Evolutionary conservation across 2,797 vertebrate species (phyloP), one percentile per base, ranked within the genome.

Genomic region (Gymnoscopelus braueri): DNA sequence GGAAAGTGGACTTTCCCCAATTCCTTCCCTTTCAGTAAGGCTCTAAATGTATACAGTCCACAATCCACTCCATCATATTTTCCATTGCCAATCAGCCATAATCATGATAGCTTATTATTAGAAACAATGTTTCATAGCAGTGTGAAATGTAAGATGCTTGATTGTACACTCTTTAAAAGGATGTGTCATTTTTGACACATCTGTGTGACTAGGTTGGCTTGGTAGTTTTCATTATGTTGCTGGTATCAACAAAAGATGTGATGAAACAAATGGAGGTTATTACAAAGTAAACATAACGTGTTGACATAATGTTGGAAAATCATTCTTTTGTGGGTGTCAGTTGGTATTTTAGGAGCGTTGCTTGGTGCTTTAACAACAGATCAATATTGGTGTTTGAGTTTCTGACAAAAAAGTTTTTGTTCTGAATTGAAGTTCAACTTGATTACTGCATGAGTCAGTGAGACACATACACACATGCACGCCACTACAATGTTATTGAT

Each of bases 91-190:
- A 58, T 52, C n/a, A 66, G 74, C 59, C 48, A 35, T 6, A 49
- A 51, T 24, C 49, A 51, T 72, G 26, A 44, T 53, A 60, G 59
- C 32, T 64, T 35, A 56, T 4, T 60, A 55, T 49, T 32, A 63
- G 57, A 83, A 51, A 15, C 23, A 52, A 64, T 75, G 76, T 68
- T 73, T 63, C 54, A 59, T 2, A 69, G 39, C 51, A 39, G 13
- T 39, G 63, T 59, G 23, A 64, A 23, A 67, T 65, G 48, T 67
- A 29, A 44, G 51, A 77, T 81, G 65, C 82, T 35, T 75, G 52
- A 84, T 50, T 74, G 72, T 61, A 68, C 66, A 68, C 53, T 65
- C 51, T 60, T 7, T 57, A 13, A 44, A 24, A 35, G 2, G 12
- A 39, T 8, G 6, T 39, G 39, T 39, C 39, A 2, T 39, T 39